These are phyloP conservation scores for Pollenia griseotomentosa DNA, from an alignment of 2,888 invertebrate genomes.

Conservation along the genomic window DNA sequence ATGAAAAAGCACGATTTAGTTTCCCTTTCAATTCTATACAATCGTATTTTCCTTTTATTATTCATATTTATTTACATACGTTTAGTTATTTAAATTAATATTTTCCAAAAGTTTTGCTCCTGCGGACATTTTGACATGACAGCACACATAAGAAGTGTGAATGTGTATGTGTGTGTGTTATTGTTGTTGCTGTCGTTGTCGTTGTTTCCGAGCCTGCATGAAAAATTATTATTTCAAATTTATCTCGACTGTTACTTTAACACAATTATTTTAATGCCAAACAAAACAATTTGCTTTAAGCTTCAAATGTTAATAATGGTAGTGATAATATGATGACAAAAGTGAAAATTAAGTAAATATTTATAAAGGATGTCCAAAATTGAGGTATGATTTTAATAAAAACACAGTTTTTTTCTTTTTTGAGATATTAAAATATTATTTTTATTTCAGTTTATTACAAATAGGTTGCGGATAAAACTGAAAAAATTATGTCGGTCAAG, in stretches of 20 bases:
- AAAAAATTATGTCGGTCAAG: no score
- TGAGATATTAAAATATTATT: no score
- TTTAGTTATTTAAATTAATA: not conserved
- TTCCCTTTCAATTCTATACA: no score
- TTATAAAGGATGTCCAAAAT: not conserved
- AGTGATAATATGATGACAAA: not conserved
- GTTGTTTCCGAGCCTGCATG: not conserved
- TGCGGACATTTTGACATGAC: slow-evolving; percentile 33
- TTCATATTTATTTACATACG: not conserved
- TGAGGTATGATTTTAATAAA: no score
- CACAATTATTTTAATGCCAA: slow-evolving; percentile 44
- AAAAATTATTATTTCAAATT: not conserved
- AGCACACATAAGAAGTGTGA: not conserved
- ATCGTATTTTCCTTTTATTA: not conserved
- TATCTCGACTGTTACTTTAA: slow-evolving; percentile 25
- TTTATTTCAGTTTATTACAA: no score
- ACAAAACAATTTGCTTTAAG: slow-evolving; percentile 27
- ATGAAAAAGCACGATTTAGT: no score
- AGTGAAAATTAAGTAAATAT: not conserved
- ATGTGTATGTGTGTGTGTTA: no score
- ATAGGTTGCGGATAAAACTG: no score
- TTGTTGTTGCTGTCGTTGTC: slow-evolving; percentile 13
- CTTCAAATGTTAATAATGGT: not conserved
- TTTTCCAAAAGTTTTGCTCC: not conserved
- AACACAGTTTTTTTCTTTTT: no score